Conservation (phyloP, 2,113 vertebrate species). For the Dipodomys ordii region DNA sequence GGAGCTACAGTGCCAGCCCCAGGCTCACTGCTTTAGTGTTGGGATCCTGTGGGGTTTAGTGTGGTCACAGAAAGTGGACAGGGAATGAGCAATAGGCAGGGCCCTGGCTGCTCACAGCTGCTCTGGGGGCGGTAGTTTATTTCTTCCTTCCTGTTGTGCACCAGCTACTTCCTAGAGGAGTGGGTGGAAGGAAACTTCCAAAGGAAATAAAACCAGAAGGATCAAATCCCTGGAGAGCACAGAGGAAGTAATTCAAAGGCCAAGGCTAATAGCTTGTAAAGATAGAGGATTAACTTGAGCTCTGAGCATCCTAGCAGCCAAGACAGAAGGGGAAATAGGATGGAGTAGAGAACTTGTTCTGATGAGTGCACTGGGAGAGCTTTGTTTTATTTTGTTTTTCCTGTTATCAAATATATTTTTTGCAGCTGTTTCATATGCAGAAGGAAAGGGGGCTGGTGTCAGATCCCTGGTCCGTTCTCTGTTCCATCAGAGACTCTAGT, state of each 20-base stretch:
- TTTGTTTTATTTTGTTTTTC: background rate
- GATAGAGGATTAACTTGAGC: background rate
- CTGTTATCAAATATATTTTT: background rate
- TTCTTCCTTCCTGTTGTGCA: background rate
- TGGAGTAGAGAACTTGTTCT: background rate
- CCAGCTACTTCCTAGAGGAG: background rate
- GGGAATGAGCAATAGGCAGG: rapidly evolving
- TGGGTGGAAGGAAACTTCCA: background rate
- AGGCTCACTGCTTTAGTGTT: no score
- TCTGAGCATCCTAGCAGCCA: conserved; percentile 45
- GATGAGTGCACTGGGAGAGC: background rate
- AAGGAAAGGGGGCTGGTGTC: background rate
- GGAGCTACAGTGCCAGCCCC: background rate
- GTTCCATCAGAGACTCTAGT: background rate
- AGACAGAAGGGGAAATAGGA: background rate
- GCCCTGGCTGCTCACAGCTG: background rate
- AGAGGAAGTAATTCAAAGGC: background rate
- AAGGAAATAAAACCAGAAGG: background rate
- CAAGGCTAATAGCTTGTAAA: background rate
- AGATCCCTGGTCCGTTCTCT: background rate
- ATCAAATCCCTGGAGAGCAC: background rate
- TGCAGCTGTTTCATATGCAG: background rate
- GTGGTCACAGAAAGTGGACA: background rate
- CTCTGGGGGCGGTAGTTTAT: rapidly evolving
- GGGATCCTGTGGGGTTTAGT: no score